A percentile compares a stretch with the other conserved stretches of the same genome.
These are phyloP conservation scores for Heterocephalus glaber DNA, from an alignment of 2,113 vertebrate species.

Conservation along the genomic window DNA sequence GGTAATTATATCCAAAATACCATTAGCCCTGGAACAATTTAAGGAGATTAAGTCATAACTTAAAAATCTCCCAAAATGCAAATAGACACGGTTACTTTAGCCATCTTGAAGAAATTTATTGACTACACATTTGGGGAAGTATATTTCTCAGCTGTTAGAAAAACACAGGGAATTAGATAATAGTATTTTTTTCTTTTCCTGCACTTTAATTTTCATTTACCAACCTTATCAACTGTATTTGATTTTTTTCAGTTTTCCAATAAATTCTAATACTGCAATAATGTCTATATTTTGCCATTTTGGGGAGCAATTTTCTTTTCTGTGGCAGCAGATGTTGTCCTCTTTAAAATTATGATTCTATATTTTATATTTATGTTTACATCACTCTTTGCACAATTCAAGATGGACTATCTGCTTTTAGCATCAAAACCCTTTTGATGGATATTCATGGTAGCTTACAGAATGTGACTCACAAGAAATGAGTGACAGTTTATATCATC, in stretches of 20 bases:
- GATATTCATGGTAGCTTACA: not conserved
- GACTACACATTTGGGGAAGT: not conserved
- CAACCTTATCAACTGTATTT: not conserved
- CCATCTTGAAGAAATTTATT: not conserved
- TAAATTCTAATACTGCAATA: slow-evolving; percentile 7
- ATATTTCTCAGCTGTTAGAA: not conserved
- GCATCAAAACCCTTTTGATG: not conserved
- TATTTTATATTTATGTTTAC: slow-evolving; percentile 30
- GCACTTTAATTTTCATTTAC: not conserved
- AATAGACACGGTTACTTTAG: not conserved
- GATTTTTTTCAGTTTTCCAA: not conserved
- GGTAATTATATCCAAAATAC: not conserved
- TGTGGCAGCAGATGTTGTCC: not conserved
- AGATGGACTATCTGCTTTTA: slow-evolving; percentile 13
- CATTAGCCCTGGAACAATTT: not conserved
- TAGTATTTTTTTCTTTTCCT: not conserved
- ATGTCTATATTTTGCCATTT: not conserved
- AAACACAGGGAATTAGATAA: not conserved
- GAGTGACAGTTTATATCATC: not conserved
- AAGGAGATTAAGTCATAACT: not conserved
- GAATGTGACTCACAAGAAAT: slow-evolving; percentile 2
- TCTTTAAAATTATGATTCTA: slow-evolving; percentile 22
- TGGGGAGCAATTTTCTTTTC: slow-evolving; percentile 8
- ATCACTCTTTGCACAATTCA: not conserved
- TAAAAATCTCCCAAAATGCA: not conserved